Conservation (phyloP, 2,113 vertebrate genomes). For the Callithrix jacchus region DNA sequence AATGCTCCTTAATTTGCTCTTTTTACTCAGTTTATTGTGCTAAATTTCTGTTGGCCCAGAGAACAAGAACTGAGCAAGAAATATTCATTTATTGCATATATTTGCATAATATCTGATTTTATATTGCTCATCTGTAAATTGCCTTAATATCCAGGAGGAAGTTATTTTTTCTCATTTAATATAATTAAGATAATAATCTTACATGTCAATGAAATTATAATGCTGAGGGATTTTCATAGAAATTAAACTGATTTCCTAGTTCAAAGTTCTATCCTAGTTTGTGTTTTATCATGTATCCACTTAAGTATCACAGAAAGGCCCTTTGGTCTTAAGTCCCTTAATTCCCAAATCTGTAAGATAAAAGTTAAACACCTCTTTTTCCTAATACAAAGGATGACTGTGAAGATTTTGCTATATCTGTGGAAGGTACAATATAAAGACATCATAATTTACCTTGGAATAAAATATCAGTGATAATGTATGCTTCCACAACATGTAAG, state of each 20-base stretch:
- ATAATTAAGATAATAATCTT: conserved; percentile 40
- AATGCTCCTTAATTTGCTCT: background rate
- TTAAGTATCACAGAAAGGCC: background rate
- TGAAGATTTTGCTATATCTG: background rate
- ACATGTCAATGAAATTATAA: conserved; percentile 42
- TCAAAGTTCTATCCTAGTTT: background rate
- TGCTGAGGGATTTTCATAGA: background rate
- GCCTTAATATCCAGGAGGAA: conserved; percentile 10
- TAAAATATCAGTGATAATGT: background rate
- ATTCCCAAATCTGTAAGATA: background rate
- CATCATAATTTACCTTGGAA: background rate
- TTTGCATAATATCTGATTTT: background rate
- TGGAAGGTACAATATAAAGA: background rate
- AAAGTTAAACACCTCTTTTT: background rate
- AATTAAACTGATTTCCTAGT: conserved; percentile 14
- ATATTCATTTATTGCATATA: background rate
- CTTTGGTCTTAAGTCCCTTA: background rate
- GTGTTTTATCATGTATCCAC: background rate
- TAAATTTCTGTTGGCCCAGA: background rate
- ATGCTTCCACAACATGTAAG: background rate
- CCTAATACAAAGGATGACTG: background rate
- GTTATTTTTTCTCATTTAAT: conserved; percentile 41
- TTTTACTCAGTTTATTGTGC: background rate
- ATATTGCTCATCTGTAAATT: background rate
- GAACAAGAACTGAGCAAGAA: background rate